phyloP scores from a whole-genome alignment of 2,888 invertebrate genomes.

The Halictus ligatus region DNA sequence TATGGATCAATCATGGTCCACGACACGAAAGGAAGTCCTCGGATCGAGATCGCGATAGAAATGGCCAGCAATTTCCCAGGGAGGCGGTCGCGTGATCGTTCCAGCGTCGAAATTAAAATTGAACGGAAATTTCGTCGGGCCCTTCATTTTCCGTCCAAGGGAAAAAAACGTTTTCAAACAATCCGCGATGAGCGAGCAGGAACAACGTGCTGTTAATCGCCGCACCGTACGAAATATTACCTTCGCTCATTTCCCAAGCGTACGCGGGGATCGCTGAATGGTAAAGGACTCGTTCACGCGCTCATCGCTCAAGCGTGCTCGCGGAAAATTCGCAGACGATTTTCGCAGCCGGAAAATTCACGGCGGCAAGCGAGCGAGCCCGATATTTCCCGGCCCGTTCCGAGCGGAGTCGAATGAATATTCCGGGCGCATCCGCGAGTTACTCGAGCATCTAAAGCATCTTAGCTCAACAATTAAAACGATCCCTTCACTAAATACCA shows the following conservation, averaged over 20 bases:
- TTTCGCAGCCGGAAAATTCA: slow-evolving; percentile 24
- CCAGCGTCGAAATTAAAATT: not conserved
- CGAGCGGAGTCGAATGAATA: slow-evolving; percentile 36
- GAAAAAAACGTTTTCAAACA: slow-evolving; percentile 3
- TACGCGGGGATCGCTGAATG: slow-evolving; percentile 19
- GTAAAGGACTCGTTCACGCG: slow-evolving; percentile 35
- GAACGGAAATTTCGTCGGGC: not conserved
- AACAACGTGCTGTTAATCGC: not conserved
- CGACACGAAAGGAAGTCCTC: not conserved
- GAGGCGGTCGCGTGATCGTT: not conserved
- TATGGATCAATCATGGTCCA: too few relatives aligned
- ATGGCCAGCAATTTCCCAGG: not conserved
- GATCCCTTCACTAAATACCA: not conserved
- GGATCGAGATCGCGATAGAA: not conserved
- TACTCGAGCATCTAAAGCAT: not conserved
- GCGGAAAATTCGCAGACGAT: slow-evolving; percentile 30
- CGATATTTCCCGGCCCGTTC: slow-evolving; percentile 22
- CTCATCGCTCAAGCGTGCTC: slow-evolving; percentile 31
- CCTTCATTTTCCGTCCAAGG: not conserved
- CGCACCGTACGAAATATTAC: slow-evolving; percentile 20
- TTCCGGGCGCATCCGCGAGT: slow-evolving; percentile 22
- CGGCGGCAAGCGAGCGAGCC: not conserved
- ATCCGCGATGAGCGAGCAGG: not conserved
- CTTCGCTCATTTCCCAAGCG: slow-evolving; percentile 35
- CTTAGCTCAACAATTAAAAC: not conserved